Base-by-base conservation (phyloP, 2,888 invertebrate genomes). In the Galerucella pusilla region DNA sequence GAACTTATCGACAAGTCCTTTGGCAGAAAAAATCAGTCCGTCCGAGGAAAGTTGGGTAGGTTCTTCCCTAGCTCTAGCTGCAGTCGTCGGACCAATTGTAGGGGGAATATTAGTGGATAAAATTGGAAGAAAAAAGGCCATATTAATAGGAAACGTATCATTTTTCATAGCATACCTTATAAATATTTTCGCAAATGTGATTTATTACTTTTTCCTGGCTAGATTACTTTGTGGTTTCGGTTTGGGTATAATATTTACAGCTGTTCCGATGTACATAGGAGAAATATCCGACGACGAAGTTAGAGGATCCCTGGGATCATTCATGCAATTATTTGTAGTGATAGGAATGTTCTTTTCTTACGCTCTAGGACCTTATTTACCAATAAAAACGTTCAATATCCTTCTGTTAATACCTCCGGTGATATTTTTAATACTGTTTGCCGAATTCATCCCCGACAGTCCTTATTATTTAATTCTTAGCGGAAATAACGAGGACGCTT, bases 211-310 rank as follows among this genome's bases (percentile, higher is more conserved):
- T 49, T 88, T 87, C 77, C 77, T 85, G 0, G 88, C 89, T 11
- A 85, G 90, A 77, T 84, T 90, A 46, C 75, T 90, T 6, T 86
- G 87, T 46, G 95, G 95, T 65, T 84, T 94, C 1, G 91, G 91
- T 0, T 90, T 93, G 0, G 93, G 94, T 0, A 91, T 93, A 82
- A 88, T 92, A 14, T 94, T 93, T 88, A 93, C 94, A 0, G 91
- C 93, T 0, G 91, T 93, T 0, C 96, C 96, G 0, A 94, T 96
- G 91, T 97, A 97, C 88, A 92, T 96, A 77, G 95, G 95, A 61
- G 97, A 97, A 88, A 94, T 96, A 59, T 91, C 96, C 1, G 88
- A 94, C 89, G 92, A 93, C 75, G 92, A 94, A 59, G 91, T 92
- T 4, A 90, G 97, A 78, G 97, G 97, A 0, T 92, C 94, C 0